Evolutionary conservation across 1,140 invertebrate species (phyloP), one percentile per base, ranked within the genome.

Genomic region (Lordiphosa stackelbergi): DNA sequence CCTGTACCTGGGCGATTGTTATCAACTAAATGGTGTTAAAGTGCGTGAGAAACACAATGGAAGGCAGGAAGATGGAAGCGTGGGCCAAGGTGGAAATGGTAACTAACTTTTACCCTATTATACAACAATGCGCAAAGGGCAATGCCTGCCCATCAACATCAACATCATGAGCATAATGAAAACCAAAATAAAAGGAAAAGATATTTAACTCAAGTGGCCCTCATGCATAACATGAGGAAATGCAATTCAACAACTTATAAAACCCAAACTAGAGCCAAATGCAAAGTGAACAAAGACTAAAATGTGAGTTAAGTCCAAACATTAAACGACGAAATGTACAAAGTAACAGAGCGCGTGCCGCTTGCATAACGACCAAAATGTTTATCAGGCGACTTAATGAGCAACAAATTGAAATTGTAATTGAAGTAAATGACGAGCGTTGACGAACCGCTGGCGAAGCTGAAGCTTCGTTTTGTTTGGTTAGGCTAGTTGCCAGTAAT

Each of bases 11-110:
- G 31, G 13, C 68, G 75, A 81, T 81, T 83, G 77, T 83, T 83
- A 81, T 81, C 72, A 83, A 72, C 64, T 81, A 81, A 81, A 81
- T 83, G 77, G 75, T 81, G 75, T 81, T 81, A 83, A 81, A 81
- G 75, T 81, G 75, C 75, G 75, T 81, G 75, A 81, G 75, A 81
- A 81, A 73, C 52, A 73, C 62, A 62, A 66, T 40, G 24, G n/a
- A 38, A 16, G 41, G 38, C 12, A 37, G 34, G 10, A 19, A 37
- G 16, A 51, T 11, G 46, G 40, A 41, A 47, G 60, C 37, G 49
- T 38, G 43, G 37, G 47, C 41, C 49, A 53, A 55, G 55, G 52
- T 46, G 65, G 48, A 43, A 60, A 31, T 49, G 56, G 12, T 19
- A 35, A 28, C 47, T 62, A 75, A 68, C 75, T 78, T 60, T 78